Evolutionary conservation across 64 coral and sea anemone genomes (phyloP), one percentile per base, ranked within the genome.

Genomic region (Catalaphyllia jardinei): DNA sequence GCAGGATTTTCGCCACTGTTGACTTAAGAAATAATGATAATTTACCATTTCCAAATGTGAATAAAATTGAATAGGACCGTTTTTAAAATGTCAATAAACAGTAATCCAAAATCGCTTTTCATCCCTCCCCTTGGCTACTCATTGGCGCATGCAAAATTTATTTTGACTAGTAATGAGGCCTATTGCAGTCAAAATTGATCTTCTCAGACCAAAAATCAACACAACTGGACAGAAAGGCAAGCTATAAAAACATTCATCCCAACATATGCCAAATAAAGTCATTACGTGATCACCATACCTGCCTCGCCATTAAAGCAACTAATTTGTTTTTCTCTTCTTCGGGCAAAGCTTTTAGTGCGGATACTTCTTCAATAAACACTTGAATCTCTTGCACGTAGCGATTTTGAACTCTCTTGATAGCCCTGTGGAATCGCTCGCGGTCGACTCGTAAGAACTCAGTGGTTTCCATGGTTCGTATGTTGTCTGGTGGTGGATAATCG

Each of bases 361-460:
- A 46, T 16, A 42, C 78, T 30, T 79, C 87, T 52, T 95, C 79
- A 13, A 99, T 83, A 60, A 93, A 99, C 22, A 78, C 64, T 57
- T 93, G 83, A 49, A 99, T 93, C 63, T 99, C 97, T 71, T 91
- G 78, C 8, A 93, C 82, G 90, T 93, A 95, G 31, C 74, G 78
- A 16, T 90, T 93, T n/a, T 99, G 97, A 46, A 90, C 88, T 77
- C 51, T 59, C 8, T 75, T 72, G 4, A 99, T 88, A 0, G 78
- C 78, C 31, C 90, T 75, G 46, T 99, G 97, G 75, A 99, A 99
- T 27, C 84, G 86, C 12, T 76, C 61, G 24, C 94, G 87, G 67
- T 99, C 97, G 28, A 99, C 90, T 27, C 91, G 86, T 65, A 99
- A 88, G 85, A 99, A 99, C 24, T 99, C 97, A 75, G 88, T 93